Evolutionary conservation across 1,140 invertebrate species (phyloP).

Genomic region (Piezodorus guildinii): DNA sequence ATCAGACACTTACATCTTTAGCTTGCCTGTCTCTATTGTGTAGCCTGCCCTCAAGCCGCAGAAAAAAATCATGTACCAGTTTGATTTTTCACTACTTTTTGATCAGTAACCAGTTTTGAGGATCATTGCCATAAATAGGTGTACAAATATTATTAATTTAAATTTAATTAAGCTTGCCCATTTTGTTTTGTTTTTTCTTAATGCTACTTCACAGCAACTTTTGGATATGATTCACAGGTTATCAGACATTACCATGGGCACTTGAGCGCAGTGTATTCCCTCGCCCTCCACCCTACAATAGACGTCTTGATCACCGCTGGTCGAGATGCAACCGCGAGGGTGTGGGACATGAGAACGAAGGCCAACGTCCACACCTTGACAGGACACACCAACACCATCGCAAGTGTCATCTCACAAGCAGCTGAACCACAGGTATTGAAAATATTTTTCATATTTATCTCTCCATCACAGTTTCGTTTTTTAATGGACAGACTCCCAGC

Average conservation of each 20-base stretch:
- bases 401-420: conserved; percentile 82
- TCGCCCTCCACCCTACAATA: conserved; percentile 90
- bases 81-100: background rate
- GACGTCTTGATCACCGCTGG: conserved; percentile 91
- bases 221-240: conserved; percentile 41
- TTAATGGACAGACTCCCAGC: no score
- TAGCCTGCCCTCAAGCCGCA: no score
- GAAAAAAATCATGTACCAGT: no score
- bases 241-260: conserved; percentile 99
- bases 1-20: no score
- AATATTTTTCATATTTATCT: background rate
- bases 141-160: background rate
- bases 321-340: conserved; percentile 86
- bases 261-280: conserved; percentile 88
- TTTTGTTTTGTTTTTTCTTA: no score
- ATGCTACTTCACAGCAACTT: no score
- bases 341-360: conserved; percentile 99
- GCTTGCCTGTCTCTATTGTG: no score
- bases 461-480: background rate
- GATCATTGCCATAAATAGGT: conserved; percentile 13
- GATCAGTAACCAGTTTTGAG: background rate
- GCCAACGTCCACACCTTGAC: conserved; percentile 92
- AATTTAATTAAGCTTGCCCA: no score
- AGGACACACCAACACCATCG: conserved; percentile 97
- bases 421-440: conserved; percentile 74